Base-by-base conservation (phyloP, 2,797 vertebrate species). In the Dicrostonyx torquatus region DNA sequence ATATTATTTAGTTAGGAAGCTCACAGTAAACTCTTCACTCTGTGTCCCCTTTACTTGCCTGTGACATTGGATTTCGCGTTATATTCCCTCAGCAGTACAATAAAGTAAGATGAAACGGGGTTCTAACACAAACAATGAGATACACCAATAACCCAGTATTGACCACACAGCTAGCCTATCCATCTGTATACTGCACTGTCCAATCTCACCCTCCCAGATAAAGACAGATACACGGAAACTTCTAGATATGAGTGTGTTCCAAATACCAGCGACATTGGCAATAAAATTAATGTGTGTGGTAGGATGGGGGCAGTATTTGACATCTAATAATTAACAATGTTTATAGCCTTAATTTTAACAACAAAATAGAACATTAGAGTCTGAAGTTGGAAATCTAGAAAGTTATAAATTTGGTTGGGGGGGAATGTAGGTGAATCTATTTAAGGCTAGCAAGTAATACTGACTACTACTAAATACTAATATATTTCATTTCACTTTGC, bases 241-340 rank as follows among this genome's bases (percentile, higher is more conserved):
- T 60, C 70, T 37, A 58, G 50, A 68, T 22, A 40, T 2, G 34
- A 58, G 4, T 26, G 50, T 55, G 55, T 4, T 68, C 77, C 77
- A 14, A 40, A 58, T 10, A 77, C 45, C 91, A 73, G 20, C 37
- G 94, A 77, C 77, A 84, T 76, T 58, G 68, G 40, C 72, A 43
- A 29, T 85, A 55, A 84, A 82, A 89, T 72, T 66, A 85, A 87
- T 14, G 55, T 78, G 95, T 60, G 77, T 75, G 43, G 34, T 85
- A 48, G 31, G 62, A 48, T 68, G 11, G 17, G 73, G 75, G 68
- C 50, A 68, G 20, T 22, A 68, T 50, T 93, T 94, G 70, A 95
- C 83, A 66, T 18, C 15, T 79, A 95, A 78, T 90, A 93, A 90
- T 90, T 93, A 93, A 66, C 55, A 70, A 83, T 96, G 93, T 90